Evolutionary conservation across 1,140 invertebrate species (phyloP).

Genomic region (Cyclargus thomasi): DNA sequence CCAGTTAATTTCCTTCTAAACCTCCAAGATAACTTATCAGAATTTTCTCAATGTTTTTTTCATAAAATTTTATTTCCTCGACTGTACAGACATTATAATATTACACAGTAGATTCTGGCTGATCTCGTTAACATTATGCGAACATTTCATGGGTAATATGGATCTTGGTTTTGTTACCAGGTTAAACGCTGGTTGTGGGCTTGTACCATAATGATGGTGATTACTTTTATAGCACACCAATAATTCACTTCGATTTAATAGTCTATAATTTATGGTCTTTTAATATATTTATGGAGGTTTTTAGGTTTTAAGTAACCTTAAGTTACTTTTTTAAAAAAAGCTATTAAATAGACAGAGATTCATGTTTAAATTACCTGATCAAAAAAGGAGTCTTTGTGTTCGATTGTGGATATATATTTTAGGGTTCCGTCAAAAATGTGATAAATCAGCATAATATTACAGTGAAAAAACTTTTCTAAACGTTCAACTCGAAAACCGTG

Average conservation of each 20-base stretch:
- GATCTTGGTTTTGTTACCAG: conserved; percentile 4
- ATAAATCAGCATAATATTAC: no score
- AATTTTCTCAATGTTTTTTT: neutral
- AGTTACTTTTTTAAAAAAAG: no score
- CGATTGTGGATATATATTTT: no score
- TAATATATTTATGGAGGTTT: no score
- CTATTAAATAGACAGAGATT: no score
- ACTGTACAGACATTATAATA: neutral
- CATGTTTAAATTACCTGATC: no score
- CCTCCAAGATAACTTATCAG: neutral
- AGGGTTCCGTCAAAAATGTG: no score
- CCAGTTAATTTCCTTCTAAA: no score
- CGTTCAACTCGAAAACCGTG: conserved; percentile 60
- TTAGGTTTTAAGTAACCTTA: no score
- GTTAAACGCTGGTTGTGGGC: neutral
- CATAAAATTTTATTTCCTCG: neutral
- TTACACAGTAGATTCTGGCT: conserved; percentile 37
- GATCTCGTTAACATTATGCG: conserved; percentile 62
- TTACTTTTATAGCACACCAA: neutral
- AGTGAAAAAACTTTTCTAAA: neutral
- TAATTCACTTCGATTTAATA: conserved; percentile 8
- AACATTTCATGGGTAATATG: conserved; percentile 36
- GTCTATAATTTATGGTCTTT: conserved; percentile 1
- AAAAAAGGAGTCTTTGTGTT: no score
- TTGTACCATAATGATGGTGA: neutral